Conservation (phyloP, 2,888 invertebrate genomes). For the Luperina testacea region DNA sequence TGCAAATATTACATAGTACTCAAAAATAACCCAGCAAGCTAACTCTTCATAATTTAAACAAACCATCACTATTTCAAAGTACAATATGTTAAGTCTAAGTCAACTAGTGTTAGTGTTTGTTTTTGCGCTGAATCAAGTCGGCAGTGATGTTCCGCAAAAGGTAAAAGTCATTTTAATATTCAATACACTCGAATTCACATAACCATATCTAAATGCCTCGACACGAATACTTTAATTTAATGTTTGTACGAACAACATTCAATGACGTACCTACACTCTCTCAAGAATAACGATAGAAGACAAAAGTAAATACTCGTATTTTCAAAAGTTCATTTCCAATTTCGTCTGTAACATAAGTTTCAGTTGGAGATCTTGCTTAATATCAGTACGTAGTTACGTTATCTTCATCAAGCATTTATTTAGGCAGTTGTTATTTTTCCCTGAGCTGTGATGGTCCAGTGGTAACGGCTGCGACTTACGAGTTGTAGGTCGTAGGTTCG, state of each 20-base stretch:
- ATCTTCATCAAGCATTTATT: not conserved
- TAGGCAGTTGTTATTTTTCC: not conserved
- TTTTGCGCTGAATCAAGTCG: slow-evolving; percentile 55
- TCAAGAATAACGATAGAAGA: not conserved
- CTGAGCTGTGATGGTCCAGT: not conserved
- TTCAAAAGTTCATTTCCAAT: not conserved
- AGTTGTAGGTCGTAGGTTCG: not conserved
- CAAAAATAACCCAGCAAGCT: slow-evolving; percentile 9
- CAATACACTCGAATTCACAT: slow-evolving; percentile 7
- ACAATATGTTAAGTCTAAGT: slow-evolving; percentile 49
- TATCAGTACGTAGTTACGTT: not conserved
- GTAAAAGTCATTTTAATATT: slow-evolving; percentile 52
- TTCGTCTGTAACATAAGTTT: not conserved
- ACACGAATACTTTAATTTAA: slow-evolving; percentile 14
- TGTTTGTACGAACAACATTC: not conserved
- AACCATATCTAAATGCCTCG: slow-evolving; percentile 34
- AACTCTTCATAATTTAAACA: slow-evolving; percentile 2
- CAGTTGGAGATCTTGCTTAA: slow-evolving; percentile 1
- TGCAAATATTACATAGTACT: slow-evolving; percentile 49
- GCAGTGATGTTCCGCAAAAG: slow-evolving; percentile 64
- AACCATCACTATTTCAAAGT: not conserved
- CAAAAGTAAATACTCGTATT: slow-evolving; percentile 26
- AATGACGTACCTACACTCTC: not conserved
- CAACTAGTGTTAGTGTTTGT: slow-evolving; percentile 65
- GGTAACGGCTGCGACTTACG: not conserved